Conservation (phyloP, 1,140 invertebrate genomes). For the Triops longicaudatus region DNA sequence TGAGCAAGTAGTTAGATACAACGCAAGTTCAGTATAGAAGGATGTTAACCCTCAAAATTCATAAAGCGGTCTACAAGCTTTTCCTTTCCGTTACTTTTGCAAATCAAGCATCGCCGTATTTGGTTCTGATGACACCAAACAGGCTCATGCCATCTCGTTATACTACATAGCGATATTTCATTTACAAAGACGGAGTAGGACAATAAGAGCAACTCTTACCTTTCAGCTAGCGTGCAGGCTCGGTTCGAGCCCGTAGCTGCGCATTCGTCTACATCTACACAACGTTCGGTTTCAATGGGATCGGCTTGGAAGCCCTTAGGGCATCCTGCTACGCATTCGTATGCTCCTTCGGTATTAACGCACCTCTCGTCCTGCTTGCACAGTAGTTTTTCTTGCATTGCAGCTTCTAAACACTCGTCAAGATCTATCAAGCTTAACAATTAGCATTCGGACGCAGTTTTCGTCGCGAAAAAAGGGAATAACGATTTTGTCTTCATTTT, state of each 20-base stretch:
- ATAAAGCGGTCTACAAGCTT: too few species aligned
- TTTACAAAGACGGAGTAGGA: too few species aligned
- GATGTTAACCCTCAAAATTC: too few species aligned
- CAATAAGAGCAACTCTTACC: not conserved
- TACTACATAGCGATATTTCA: too few species aligned
- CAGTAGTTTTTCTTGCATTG: constrained; percentile 30
- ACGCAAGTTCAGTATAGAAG: too few species aligned
- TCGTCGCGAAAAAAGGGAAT: too few species aligned
- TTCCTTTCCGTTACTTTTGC: too few species aligned
- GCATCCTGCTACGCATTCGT: constrained; percentile 29
- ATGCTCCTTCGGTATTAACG: constrained; percentile 33
- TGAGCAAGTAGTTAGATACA: too few species aligned
- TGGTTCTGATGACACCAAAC: too few species aligned
- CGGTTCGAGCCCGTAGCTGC: not conserved
- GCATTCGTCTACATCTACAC: constrained; percentile 32
- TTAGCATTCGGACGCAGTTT: not conserved
- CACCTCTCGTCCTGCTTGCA: constrained; percentile 38
- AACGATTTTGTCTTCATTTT: too few species aligned
- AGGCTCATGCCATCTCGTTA: too few species aligned
- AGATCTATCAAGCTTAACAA: constrained; percentile 37
- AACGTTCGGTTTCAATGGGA: constrained; percentile 26
- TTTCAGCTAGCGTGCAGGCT: constrained; percentile 27
- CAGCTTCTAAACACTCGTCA: constrained; percentile 44
- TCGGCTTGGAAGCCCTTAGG: constrained; percentile 26
- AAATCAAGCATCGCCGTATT: too few species aligned